These are phyloP conservation scores for Rhyzopertha dominica DNA, from an alignment of 1,140 invertebrate species.

Conservation along the genomic window DNA sequence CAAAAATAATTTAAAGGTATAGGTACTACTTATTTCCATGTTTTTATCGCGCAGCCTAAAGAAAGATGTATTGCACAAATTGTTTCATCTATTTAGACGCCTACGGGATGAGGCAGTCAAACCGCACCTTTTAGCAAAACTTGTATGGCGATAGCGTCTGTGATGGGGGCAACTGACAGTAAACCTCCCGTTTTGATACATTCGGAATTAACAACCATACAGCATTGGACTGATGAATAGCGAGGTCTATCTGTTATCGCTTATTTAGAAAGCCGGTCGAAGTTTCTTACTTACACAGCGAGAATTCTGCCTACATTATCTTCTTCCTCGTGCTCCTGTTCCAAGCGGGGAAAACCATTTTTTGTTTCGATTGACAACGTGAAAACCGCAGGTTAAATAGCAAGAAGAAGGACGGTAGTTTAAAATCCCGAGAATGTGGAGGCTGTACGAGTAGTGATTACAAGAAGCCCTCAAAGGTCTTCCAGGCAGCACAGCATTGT, in stretches of 20 bases:
- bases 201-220: not conserved
- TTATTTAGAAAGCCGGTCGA: constrained; percentile 6
- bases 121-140: not conserved
- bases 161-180: constrained; percentile 1
- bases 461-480: not conserved
- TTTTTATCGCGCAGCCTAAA: too few species aligned
- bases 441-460: too few species aligned
- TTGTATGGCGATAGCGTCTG: not conserved
- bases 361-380: constrained; percentile 2
- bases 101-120: constrained; percentile 10
- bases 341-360: not conserved
- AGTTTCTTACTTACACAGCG: constrained; percentile 4
- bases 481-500: constrained; percentile 5
- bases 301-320: constrained; percentile 1
- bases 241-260: constrained; percentile 2
- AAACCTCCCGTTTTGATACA: not conserved
- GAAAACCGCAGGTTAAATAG: too few species aligned
- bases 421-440: not conserved
- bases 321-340: not conserved
- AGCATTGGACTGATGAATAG: constrained; percentile 2
- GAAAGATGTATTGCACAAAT: too few species aligned
- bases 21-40: too few species aligned
- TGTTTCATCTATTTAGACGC: too few species aligned
- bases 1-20: too few species aligned
- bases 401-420: constrained; percentile 1